Base-by-base conservation (phyloP, 1,140 invertebrate genomes). In the Procambarus virginalis region DNA sequence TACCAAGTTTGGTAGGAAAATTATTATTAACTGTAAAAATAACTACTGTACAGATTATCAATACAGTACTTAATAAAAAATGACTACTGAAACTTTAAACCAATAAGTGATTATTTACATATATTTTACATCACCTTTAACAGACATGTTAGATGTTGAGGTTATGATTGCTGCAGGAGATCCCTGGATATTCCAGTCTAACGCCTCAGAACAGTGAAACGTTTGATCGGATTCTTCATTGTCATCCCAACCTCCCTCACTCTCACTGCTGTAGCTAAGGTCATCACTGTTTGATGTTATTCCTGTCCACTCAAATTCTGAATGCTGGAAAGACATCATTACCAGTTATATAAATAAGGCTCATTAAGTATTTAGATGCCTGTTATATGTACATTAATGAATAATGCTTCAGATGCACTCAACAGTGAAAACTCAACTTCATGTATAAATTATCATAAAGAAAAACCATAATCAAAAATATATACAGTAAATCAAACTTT, bases 251-350 rank as follows among this genome's bases (percentile, higher is more conserved):
- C 93, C 92, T 10, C 90, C 91, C 46, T 93, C 91, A 55, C 92
- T 92, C 84, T 93, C 92, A 49, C 92, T 93, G 92, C 95, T 95
- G 92, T 97, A 97, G 93, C 97, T 97, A 93, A 96, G 97, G 85
- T 97, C 97, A 93, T 96, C 96, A 93, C 97, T 97, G 93, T 98
- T 98, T 80, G 97, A 97, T 17, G 97, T 97, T 86, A 97, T 94
- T 93, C 94, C 97, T 95, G 95, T 95, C 97, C 97, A 97, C 93
- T 98, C 97, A 75, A 96, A 89, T 51, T 78, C 87, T 49, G 73
- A 64, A 45, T 68, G 87, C 87, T 89, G 75, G 46, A 10, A 34
- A 34, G 60, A 20, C 17, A 64, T 64, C 17, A 64, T 64, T 64
- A 64, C 14, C 60, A 64, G 12, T 64, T 64, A 17, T 55, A 55